Evolutionary conservation across 2,797 vertebrate species (phyloP).

Genomic region (Parauchenoglanis ngamensis): DNA sequence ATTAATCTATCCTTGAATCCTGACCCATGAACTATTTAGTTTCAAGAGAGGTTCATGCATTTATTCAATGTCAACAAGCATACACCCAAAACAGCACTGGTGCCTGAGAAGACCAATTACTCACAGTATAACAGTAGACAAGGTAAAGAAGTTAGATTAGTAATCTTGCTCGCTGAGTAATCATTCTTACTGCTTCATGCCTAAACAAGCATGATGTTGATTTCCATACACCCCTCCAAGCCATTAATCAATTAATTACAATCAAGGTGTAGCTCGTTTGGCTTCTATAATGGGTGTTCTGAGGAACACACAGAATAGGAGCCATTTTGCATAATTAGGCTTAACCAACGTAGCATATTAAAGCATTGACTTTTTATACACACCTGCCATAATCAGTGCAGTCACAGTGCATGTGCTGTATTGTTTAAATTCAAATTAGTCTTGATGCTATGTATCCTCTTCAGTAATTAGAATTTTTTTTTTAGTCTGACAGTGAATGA

Average conservation of each 20-base stretch:
- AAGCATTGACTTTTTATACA: constrained; percentile 33
- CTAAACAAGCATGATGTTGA: constrained; percentile 62
- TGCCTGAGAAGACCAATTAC: constrained; percentile 28
- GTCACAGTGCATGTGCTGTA: constrained; percentile 37
- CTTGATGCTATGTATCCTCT: constrained; percentile 41
- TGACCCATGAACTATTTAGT: constrained; percentile 35
- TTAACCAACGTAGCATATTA: constrained; percentile 54
- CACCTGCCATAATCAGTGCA: constrained; percentile 44
- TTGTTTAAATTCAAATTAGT: constrained; percentile 53
- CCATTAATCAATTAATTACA: constrained; percentile 71
- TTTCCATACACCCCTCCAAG: constrained; percentile 66
- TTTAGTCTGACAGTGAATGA: constrained; percentile 39
- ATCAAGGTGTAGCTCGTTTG: constrained; percentile 61
- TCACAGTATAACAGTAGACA: neutral
- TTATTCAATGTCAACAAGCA: constrained; percentile 30
- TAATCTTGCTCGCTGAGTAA: constrained; percentile 63
- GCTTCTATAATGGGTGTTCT: constrained; percentile 63
- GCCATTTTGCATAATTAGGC: constrained; percentile 72
- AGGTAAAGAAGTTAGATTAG: constrained; percentile 40
- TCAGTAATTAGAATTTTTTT: constrained; percentile 39
- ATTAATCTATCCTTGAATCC: constrained; percentile 47
- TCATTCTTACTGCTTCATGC: constrained; percentile 51
- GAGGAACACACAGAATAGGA: constrained; percentile 64
- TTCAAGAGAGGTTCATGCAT: constrained; percentile 26
- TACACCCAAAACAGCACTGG: constrained; percentile 4